Evolutionary conservation across 2,888 invertebrate genomes (phyloP), one percentile per base, ranked within the genome.

Genomic region (Agriopis marginaria): DNA sequence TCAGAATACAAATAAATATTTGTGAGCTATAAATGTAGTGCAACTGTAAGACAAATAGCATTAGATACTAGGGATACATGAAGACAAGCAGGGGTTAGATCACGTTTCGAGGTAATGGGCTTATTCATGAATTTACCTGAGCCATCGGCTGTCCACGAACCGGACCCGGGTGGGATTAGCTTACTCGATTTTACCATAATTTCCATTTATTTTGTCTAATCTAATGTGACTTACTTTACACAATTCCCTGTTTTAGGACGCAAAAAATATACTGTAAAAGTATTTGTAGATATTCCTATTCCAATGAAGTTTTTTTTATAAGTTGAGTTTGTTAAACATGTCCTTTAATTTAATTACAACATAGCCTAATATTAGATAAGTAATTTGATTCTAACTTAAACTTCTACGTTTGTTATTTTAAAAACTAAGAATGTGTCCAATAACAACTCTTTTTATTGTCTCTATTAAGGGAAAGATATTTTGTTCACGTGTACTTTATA

Each of bases 41-140:
- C n/a, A 47, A 12, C n/a, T 42, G 7, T 47, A 47, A 7, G 47
- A 6, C 47, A 47, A 63, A 45, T 63, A 54, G 42, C 42, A 42
- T 8, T 17, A 4, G 55, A 5, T 7, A 54, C 39, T 54, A 54
- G 39, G 39, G 14, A 14, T 44, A 56, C 45, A 58, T 32, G 32
- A 45, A 12, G 58, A 45, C 58, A 32, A 32, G 58, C 58, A 23
- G 7, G 71, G 62, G 77, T 77, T 76, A 68, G 73, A 78, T 79
- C 83, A 83, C 83, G 83, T 82, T 47, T 77, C 39, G 61, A 69
- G 72, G 74, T 82, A 80, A 84, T 80, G 72, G 79, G 73, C 71
- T 77, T 79, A 80, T 81, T 80, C 82, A 78, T 79, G 79, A 78
- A 80, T 79, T 74, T 77, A 63, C 66, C 60, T 66, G 32, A 58